Percentiles rank a stretch among this genome's conserved stretches.
These are phyloP conservation scores for Lycorma delicatula DNA, from an alignment of 1,140 invertebrate genomes.

Conservation along the genomic window DNA sequence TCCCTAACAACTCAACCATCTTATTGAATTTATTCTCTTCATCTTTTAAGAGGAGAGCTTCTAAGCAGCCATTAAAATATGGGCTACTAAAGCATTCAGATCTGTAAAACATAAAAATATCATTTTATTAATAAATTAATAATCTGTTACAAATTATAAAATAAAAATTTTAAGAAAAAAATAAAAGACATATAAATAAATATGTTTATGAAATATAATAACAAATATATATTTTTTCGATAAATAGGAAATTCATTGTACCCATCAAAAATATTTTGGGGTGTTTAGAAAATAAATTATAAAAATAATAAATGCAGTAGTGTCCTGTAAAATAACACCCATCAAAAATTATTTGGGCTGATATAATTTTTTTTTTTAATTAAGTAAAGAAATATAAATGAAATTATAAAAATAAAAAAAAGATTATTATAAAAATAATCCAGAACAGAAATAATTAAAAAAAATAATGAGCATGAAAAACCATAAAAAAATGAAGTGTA, in stretches of 20 bases:
- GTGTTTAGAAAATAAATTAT: constrained; percentile 6
- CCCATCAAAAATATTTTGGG: neutral
- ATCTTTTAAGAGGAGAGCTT: constrained; percentile 48
- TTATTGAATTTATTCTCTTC: constrained; percentile 48
- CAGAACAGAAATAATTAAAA: too few species aligned
- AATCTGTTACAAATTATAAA: neutral
- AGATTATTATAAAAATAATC: too few species aligned
- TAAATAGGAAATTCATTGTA: neutral
- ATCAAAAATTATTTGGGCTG: too few species aligned
- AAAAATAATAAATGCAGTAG: too few species aligned
- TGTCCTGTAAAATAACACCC: too few species aligned
- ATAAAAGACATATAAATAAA: neutral
- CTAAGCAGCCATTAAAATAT: constrained; percentile 54
- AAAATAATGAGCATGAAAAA: too few species aligned
- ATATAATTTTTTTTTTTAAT: too few species aligned
- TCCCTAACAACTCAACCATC: constrained; percentile 50
- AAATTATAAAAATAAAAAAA: too few species aligned
- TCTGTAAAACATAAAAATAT: constrained; percentile 36
- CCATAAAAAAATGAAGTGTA: too few species aligned
- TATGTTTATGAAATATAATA: neutral
- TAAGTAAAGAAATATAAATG: too few species aligned
- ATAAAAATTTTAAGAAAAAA: neutral
- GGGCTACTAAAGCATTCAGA: constrained; percentile 50
- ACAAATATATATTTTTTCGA: neutral
- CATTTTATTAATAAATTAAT: constrained; percentile 3